Evolutionary conservation across 92 coral and sea anemone species (phyloP).

Genomic region (Bergia sp.): DNA sequence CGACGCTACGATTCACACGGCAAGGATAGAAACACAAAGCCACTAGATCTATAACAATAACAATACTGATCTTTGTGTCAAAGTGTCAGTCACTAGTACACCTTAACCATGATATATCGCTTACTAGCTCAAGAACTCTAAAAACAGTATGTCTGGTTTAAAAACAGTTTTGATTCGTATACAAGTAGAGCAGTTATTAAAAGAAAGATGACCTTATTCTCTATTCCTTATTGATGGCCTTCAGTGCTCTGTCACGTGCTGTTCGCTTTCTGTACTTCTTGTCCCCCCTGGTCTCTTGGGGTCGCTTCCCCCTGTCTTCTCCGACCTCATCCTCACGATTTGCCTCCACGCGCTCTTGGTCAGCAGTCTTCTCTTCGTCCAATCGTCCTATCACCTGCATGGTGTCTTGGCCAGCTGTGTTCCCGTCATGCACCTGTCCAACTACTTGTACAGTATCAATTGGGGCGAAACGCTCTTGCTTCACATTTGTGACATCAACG

Average conservation of each 20-base stretch:
- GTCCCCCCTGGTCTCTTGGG: background rate
- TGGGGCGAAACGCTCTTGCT: background rate
- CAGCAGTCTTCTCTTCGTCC: background rate
- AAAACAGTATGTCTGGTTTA: no score
- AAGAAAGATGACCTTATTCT: background rate
- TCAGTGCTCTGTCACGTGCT: conserved; percentile 4
- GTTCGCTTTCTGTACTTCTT: background rate
- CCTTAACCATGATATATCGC: no score
- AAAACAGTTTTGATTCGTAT: background rate
- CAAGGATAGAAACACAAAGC: no score
- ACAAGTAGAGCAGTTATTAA: background rate
- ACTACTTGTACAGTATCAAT: background rate
- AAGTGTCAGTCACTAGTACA: no score
- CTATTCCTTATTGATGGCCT: background rate
- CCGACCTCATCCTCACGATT: background rate
- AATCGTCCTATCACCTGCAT: background rate
- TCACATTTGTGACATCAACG: background rate
- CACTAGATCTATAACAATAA: no score
- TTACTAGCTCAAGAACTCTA: no score
- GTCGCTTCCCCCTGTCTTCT: background rate
- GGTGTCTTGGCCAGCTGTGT: background rate
- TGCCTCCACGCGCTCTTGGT: background rate
- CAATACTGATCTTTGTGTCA: no score
- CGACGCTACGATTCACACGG: no score
- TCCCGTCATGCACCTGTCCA: background rate